A percentile compares a stretch with the other conserved stretches of the same genome.
phyloP scores from a whole-genome alignment of 2,797 vertebrate genomes.

The Danio tinwini region DNA sequence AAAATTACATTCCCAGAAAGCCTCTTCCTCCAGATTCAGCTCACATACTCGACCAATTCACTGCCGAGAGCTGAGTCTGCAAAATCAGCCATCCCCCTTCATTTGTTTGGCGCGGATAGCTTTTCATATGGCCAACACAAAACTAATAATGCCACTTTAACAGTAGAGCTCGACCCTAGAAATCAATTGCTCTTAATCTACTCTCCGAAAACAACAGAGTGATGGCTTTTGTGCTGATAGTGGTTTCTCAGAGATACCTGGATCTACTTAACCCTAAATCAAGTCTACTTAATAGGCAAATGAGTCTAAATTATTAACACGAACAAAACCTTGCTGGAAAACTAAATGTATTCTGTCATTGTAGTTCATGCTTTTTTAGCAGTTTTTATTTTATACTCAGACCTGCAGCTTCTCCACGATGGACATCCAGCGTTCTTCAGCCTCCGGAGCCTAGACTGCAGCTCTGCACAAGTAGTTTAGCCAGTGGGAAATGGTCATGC shows the following conservation, averaged over 20 bases:
- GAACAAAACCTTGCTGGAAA: neutral
- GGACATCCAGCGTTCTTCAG: too few species aligned
- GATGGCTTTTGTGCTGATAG: slow-evolving; percentile 17
- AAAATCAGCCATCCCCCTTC: slow-evolving; percentile 29
- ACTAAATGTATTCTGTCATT: too few species aligned
- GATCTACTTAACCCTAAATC: neutral
- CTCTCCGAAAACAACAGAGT: neutral
- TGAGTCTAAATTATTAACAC: neutral
- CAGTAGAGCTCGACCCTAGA: slow-evolving; percentile 1
- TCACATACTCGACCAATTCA: slow-evolving; percentile 48
- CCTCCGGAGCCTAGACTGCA: too few species aligned
- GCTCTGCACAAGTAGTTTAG: too few species aligned
- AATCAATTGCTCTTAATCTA: slow-evolving; percentile 47
- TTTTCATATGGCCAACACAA: slow-evolving; percentile 39
- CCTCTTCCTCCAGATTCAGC: slow-evolving; percentile 52
- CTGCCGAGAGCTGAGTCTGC: slow-evolving; percentile 52
- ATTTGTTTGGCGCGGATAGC: slow-evolving; percentile 42
- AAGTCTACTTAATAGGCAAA: neutral
- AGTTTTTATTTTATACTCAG: too few species aligned
- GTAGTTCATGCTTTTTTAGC: neutral
- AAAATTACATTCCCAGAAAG: slow-evolving; percentile 61
- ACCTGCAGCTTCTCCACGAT: too few species aligned
- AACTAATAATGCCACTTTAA: slow-evolving; percentile 41
- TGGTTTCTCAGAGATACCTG: neutral
- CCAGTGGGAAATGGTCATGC: too few species aligned